Conservation (phyloP, 2,888 invertebrate genomes). For the Troilus luridus region DNA sequence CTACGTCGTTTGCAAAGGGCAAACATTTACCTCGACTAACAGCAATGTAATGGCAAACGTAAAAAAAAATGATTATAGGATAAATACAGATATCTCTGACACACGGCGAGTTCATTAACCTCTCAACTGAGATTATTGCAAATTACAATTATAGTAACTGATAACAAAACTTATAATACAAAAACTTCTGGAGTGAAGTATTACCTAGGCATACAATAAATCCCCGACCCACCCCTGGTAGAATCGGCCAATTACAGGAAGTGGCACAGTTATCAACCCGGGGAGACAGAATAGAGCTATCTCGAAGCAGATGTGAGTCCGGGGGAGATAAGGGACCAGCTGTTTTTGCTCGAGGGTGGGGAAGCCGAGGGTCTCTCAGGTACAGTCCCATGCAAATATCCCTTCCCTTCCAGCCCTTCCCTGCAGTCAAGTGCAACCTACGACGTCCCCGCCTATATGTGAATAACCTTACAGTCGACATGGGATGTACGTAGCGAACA, state of each 20-base stretch:
- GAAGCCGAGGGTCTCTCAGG: background rate
- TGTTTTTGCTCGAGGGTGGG: background rate
- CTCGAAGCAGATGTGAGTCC: background rate
- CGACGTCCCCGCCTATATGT: background rate
- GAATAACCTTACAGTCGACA: background rate
- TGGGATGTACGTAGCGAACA: background rate
- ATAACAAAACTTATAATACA: background rate
- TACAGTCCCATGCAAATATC: constrained; percentile 41
- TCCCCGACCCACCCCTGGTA: no score
- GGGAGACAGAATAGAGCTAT: background rate
- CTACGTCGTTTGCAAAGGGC: no score
- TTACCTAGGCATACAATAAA: background rate
- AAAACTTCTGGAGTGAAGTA: background rate
- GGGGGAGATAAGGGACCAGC: constrained; percentile 16
- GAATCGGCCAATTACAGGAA: constrained; percentile 1
- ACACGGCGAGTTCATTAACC: no score
- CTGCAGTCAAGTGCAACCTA: background rate
- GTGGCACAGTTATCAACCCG: background rate
- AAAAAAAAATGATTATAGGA: no score
- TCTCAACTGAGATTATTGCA: no score
- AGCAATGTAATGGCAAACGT: no score
- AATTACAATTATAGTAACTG: no score
- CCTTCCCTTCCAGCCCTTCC: background rate
- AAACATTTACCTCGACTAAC: no score
- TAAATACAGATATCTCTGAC: no score